phyloP scores from a whole-genome alignment of 2,113 vertebrate genomes.

The Apus apus region DNA sequence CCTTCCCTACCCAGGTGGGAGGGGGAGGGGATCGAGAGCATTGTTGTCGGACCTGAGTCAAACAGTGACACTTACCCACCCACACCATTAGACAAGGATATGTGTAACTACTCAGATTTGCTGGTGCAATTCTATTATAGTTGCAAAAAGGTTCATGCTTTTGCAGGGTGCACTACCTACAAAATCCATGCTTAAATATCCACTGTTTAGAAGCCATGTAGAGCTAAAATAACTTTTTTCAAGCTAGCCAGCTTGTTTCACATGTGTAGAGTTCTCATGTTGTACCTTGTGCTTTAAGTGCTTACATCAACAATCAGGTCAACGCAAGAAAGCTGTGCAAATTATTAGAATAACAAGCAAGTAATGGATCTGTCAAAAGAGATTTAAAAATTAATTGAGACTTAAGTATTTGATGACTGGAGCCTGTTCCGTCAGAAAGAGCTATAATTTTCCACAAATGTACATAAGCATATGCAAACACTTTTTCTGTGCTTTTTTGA shows the following conservation, averaged over 20 bases:
- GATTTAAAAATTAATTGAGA: not conserved
- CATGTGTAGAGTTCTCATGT: not conserved
- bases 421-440: not conserved
- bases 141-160: not conserved
- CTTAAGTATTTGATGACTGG: not conserved
- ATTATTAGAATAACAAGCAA: not conserved
- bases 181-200: not conserved
- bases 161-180: not conserved
- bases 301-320: not conserved
- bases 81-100: not conserved
- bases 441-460: not conserved
- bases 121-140: not conserved
- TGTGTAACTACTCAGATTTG: not conserved
- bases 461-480: not conserved
- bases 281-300: not conserved
- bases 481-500: not conserved
- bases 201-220: not conserved
- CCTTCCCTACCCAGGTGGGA: no score
- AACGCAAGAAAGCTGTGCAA: not conserved
- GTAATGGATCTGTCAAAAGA: not conserved
- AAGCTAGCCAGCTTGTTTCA: not conserved
- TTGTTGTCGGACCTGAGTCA: no score
- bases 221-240: not conserved
- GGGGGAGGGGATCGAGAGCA: no score
- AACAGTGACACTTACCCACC: not conserved